Base-by-base conservation (phyloP, 2,797 vertebrate species). In the Valencia hispanica region DNA sequence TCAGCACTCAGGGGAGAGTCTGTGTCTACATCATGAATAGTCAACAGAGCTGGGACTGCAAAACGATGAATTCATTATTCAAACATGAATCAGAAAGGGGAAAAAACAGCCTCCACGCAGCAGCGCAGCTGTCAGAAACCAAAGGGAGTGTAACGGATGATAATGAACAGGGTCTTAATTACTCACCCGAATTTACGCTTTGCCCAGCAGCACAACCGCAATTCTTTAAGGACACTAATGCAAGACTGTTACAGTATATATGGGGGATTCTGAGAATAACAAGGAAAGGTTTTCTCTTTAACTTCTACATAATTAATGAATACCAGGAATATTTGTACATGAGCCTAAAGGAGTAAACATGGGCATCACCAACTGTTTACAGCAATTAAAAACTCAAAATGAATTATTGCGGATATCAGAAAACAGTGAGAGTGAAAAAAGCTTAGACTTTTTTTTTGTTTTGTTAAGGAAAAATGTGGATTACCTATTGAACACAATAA, bases 11-110 rank as follows among this genome's bases (percentile, higher is more conserved):
- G 66, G 79, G 79, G 79, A 81, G 75, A 84, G 82, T 77, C 74
- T 84, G 78, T 82, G 75, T 86, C 85, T 81, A 86, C 86, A 89
- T 88, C 85, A 89, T 90, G 87, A 90, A 93, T 87, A 93, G 78
- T 83, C 81, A 91, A 84, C 82, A 86, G 86, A 69, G 72, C 72
- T 59, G 78, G 75, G 70, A 85, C 75, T 75, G 68, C 76, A 63
- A 71, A 79, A 63, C 72, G 34, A 79, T 63, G 39, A 84, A 87
- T 84, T 75, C 74, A 86, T 92, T 82, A 90, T 88, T 80, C 84
- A 87, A 84, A 86, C 83, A 74, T 86, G 78, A 88, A 84, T 72
- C 59, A 34, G 55, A 73, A 14, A 53, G 17, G 39, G 32, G 5
- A 18, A 25, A 39, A 32, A 74, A 77, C 5, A 63, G 68, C 65